Evolutionary conservation across 1,140 invertebrate species (phyloP), one percentile per base, ranked within the genome.

Genomic region (Vanessa atalanta): DNA sequence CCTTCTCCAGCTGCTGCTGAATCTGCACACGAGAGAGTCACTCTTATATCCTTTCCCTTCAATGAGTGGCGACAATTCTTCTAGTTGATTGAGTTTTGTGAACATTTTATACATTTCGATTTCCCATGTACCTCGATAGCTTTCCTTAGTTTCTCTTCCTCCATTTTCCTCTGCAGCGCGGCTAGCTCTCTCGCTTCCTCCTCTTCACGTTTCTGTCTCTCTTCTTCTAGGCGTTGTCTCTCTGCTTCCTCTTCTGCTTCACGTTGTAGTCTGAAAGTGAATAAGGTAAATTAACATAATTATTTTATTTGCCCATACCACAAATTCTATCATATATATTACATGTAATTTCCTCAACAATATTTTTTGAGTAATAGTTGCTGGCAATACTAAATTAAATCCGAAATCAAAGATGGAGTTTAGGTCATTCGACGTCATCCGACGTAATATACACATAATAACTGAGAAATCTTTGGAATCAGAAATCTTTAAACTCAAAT

Each of bases 231-330:
- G n/a, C 95, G 93, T 83, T 96, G 94, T 71, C 95, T 85, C 91
- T 97, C 96, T 53, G 95, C 95, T 88, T 97, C 96, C 66, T 95
- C 93, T 81, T 96, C 94, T 14, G 94, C 95, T 88, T 97, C 96
- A 75, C 95, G 95, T 86, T 96, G 95, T 88, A 95, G 77, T 77
- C 89, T 92, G 81, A 26, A 85, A 68, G 2, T 50, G 14, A 14
- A 65, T 70, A 13, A 1, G 50, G 53, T 72, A 50, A 51, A 51
- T 23, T 65, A 47, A 65, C 3, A 13, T 12, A 15, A 15, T 13
- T 14, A 4, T 51, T 15, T 12, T 51, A 15, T 51, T 2, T 51
- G 13, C 12, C 48, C 48, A 50, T 9, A 50, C 11, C 48, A 15
- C 48, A 50, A 6, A 8, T 3, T 11, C 11, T 15, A 14, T 15